Base-by-base conservation (phyloP, 2,888 invertebrate species). In the Drosophila subquinaria region DNA sequence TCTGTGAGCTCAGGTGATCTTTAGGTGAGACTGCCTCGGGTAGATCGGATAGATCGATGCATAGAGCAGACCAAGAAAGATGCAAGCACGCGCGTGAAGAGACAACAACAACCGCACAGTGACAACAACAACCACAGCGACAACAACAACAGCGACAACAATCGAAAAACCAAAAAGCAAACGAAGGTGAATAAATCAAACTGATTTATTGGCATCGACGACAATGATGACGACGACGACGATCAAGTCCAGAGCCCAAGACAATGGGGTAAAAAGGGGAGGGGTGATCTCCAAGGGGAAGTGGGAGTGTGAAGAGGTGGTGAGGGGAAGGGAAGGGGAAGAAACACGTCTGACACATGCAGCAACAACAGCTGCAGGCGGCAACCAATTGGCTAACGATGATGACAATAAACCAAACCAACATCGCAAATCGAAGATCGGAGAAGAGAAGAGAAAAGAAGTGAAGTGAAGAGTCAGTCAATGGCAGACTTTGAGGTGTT, bases 161-260 rank as follows among this genome's bases (percentile, higher is more conserved):
- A 55, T 4, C 55, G 47, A 78, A 61, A 66, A 79, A 60, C 50
- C 55, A 73, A 68, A 74, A 70, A 76, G 48, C 64, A 53, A 47
- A 61, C 67, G 63, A 79, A 83, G 85, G 88, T 79, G 65, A 85
- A 88, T 88, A 88, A 88, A 88, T 88, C 88, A 88, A 85, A 88
- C 79, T 88, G 88, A 88, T 90, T 88, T 88, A 90, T 88, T 90
- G 88, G 73, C 82, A 55, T 66, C 82, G 89, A 73, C 79, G 79
- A 76, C 89, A 83, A 83, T 74, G 81, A 82, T 69, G 80, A 78
- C 70, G 78, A 70, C 60, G 76, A 57, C 63, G 56, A 55, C 47
- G 50, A 43, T 42, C 42, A 43, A 51, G 66, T 43, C 43, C 69
- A 56, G 60, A 63, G 74, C 66, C 30, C 56, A 63, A 66, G 64